phyloP scores from a whole-genome alignment of 2,113 vertebrate genomes.

The Leuciscus idus region DNA sequence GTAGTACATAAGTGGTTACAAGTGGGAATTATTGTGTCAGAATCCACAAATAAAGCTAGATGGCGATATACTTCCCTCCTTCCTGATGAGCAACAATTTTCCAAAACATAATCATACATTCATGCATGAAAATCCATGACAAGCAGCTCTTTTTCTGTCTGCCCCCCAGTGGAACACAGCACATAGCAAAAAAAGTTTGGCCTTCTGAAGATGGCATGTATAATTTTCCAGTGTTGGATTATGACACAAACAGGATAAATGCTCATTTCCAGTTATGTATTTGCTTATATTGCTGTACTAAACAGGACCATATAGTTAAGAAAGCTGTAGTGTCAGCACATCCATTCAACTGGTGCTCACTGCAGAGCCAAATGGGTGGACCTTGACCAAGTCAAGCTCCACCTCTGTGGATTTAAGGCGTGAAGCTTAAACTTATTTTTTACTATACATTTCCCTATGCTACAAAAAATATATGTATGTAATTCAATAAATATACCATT shows the following conservation, averaged over 20 bases:
- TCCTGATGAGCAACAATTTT: neutral
- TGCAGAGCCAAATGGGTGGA: no score
- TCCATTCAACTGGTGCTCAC: neutral
- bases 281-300: neutral
- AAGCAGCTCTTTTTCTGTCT: neutral
- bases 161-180: slow-evolving; percentile 4
- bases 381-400: no score
- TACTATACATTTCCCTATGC: neutral
- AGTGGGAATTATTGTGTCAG: neutral
- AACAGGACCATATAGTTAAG: neutral
- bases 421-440: no score
- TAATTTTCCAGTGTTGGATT: neutral
- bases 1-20: neutral
- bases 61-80: neutral
- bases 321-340: neutral
- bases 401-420: no score
- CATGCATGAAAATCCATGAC: neutral
- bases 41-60: slow-evolving; percentile 23
- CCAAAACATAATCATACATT: neutral
- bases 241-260: neutral
- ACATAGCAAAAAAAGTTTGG: neutral
- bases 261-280: neutral
- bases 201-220: neutral
- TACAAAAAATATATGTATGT: neutral
- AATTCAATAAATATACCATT: neutral